Conservation (phyloP, 1,140 invertebrate genomes). For the Brachionus calyciflorus region DNA sequence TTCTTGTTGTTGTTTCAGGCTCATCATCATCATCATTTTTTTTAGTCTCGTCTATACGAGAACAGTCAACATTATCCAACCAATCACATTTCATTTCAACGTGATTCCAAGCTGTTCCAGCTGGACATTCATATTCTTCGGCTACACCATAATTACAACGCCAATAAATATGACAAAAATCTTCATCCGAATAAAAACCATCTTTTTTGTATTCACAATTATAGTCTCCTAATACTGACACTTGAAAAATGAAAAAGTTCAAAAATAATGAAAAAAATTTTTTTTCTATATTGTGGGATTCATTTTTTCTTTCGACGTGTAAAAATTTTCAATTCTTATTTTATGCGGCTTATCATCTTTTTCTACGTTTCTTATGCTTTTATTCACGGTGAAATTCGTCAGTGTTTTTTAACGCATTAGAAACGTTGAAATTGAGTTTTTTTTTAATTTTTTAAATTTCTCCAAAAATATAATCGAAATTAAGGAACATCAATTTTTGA, state of each 20-base stretch:
- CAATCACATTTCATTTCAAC: constrained; percentile 35
- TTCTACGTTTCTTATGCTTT: too few relatives aligned
- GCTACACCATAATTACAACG: constrained; percentile 44
- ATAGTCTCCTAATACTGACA: background rate
- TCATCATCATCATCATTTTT: constrained; percentile 15
- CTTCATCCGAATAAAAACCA: constrained; percentile 40
- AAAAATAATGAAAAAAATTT: background rate
- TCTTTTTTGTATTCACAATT: constrained; percentile 44
- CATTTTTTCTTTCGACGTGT: background rate
- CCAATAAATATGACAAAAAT: constrained; percentile 47
- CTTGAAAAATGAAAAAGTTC: background rate
- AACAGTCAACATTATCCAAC: constrained; percentile 47
- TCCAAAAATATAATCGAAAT: too few relatives aligned
- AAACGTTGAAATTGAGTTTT: too few relatives aligned
- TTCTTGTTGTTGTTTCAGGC: background rate
- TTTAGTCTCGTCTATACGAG: constrained; percentile 4
- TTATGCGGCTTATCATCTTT: too few relatives aligned
- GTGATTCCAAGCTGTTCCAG: constrained; percentile 46
- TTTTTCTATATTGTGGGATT: background rate
- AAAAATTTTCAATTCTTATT: too few relatives aligned
- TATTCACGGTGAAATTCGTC: too few relatives aligned
- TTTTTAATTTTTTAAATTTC: too few relatives aligned
- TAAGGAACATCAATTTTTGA: too few relatives aligned
- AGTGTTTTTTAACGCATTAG: too few relatives aligned
- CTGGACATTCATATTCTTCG: constrained; percentile 47